phyloP scores from a whole-genome alignment of 1,140 invertebrate species.

The Nasonia longicornis region DNA sequence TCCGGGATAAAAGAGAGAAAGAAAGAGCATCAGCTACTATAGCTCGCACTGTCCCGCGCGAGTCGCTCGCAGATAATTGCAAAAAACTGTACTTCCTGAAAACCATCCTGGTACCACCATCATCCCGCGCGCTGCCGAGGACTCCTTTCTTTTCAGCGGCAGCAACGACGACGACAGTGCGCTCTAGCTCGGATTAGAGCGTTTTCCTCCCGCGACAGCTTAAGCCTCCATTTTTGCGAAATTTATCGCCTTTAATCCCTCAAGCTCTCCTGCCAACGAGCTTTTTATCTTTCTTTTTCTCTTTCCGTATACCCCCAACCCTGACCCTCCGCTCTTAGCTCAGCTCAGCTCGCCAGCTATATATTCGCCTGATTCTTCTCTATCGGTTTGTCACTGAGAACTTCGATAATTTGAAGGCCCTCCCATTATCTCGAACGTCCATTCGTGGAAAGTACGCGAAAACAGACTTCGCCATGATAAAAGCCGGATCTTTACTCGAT shows the following conservation, averaged over 20 bases:
- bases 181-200: slow-evolving; percentile 63
- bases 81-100: slow-evolving; percentile 51
- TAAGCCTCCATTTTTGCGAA: slow-evolving; percentile 70
- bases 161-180: slow-evolving; percentile 18
- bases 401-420: slow-evolving; percentile 57
- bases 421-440: slow-evolving; percentile 59
- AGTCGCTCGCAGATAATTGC: slow-evolving; percentile 41
- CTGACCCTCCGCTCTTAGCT: background rate
- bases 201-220: slow-evolving; percentile 65
- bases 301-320: slow-evolving; percentile 42
- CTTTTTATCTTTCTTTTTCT: slow-evolving; percentile 48
- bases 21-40: background rate
- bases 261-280: slow-evolving; percentile 52
- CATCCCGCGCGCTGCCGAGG: slow-evolving; percentile 39
- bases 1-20: slow-evolving; percentile 15
- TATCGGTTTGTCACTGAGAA: slow-evolving; percentile 47
- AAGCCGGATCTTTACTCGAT: too few species aligned
- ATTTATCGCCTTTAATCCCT: slow-evolving; percentile 71
- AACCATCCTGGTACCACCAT: slow-evolving; percentile 56
- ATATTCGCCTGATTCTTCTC: slow-evolving; percentile 27
- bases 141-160: slow-evolving; percentile 23
- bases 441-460: slow-evolving; percentile 56
- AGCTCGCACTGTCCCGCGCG: background rate
- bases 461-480: too few species aligned
- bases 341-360: background rate